These are phyloP conservation scores for Erebia palarica DNA, from an alignment of 2,888 invertebrate species.

Conservation along the genomic window DNA sequence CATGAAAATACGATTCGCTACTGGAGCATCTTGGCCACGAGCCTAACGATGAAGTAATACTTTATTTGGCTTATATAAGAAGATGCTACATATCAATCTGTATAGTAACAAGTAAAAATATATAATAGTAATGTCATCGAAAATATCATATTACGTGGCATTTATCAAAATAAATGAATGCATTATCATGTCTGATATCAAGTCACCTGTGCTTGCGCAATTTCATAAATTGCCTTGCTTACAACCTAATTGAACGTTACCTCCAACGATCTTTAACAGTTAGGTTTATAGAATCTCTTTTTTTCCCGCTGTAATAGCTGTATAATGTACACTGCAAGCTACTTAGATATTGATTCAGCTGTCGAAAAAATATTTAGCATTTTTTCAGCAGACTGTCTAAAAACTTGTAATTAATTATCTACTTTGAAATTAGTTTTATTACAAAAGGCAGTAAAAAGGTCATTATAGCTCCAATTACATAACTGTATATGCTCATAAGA, in stretches of 20 bases:
- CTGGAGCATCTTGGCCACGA: too few relatives aligned
- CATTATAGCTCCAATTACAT: constrained; percentile 5
- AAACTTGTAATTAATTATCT: not conserved
- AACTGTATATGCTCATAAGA: not conserved
- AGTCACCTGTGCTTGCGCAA: constrained; percentile 13
- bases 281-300: not conserved
- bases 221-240: not conserved
- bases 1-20: too few relatives aligned
- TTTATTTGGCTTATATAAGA: too few relatives aligned
- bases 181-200: constrained; percentile 3
- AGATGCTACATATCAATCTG: not conserved
- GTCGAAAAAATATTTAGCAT: not conserved
- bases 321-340: too few relatives aligned
- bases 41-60: too few relatives aligned
- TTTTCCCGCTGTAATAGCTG: too few relatives aligned
- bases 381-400: not conserved
- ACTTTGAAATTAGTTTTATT: not conserved
- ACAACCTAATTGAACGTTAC: not conserved
- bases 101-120: not conserved
- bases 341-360: not conserved
- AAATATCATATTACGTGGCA: constrained; percentile 4
- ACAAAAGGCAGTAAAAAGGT: not conserved
- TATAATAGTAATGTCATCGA: not conserved
- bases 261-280: not conserved
- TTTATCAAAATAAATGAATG: constrained; percentile 15